phyloP scores from a whole-genome alignment of 2,113 vertebrate species.

The Sigmodon hispidus region DNA sequence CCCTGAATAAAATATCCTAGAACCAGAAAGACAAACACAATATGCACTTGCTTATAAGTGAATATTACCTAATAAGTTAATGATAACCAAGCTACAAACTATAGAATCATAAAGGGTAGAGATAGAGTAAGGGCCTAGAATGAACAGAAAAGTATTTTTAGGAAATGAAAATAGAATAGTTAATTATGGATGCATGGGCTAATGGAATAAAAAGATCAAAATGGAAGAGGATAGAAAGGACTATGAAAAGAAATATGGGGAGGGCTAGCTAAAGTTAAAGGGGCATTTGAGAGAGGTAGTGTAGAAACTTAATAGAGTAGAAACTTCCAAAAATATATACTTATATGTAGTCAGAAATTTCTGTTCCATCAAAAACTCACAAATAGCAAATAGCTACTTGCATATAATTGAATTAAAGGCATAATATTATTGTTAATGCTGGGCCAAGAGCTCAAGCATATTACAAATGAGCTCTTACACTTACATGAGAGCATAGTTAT shows the following conservation, averaged over 20 bases:
- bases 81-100: background rate
- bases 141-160: background rate
- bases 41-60: background rate
- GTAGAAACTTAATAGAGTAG: background rate
- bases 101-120: background rate
- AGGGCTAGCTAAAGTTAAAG: background rate
- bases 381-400: too few species aligned
- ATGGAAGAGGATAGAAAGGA: fast-evolving
- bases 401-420: too few species aligned
- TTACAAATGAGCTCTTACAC: too few species aligned
- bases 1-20: background rate
- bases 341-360: too few species aligned
- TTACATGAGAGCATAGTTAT: too few species aligned
- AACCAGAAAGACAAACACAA: background rate
- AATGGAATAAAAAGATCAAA: background rate
- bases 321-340: background rate
- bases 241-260: background rate
- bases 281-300: background rate
- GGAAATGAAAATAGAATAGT: background rate
- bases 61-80: background rate
- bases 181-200: background rate
- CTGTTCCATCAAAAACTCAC: too few species aligned
- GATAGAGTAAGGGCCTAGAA: background rate
- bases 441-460: too few species aligned
- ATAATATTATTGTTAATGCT: too few species aligned